These are phyloP conservation scores for Thunnus maccoyii DNA, from an alignment of 2,113 vertebrate genomes.

Conservation along the genomic window DNA sequence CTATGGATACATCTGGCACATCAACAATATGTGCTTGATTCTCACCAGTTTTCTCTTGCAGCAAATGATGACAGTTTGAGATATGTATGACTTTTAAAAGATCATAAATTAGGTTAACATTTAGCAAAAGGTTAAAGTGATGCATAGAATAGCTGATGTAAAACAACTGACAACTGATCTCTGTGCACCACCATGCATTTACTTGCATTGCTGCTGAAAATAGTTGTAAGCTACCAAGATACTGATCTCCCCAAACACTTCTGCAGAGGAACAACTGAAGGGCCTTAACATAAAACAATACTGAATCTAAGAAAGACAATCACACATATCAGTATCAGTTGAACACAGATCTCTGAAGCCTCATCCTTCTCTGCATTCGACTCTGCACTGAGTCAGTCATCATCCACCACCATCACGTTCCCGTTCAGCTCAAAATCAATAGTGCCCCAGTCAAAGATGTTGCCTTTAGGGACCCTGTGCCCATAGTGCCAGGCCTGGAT, in stretches of 20 bases:
- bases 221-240: neutral
- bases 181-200: neutral
- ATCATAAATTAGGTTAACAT: neutral
- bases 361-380: neutral
- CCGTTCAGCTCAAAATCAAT: constrained; percentile 84
- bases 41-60: neutral
- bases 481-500: constrained; percentile 82
- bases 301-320: constrained; percentile 17
- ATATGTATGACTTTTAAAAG: neutral
- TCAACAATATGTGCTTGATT: neutral
- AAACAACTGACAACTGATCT: neutral
- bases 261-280: neutral
- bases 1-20: constrained; percentile 50
- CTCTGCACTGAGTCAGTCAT: constrained; percentile 76
- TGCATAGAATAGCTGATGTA: neutral
- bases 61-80: neutral
- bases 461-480: constrained; percentile 79
- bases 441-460: constrained; percentile 87
- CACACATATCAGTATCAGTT: constrained; percentile 40
- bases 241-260: neutral
- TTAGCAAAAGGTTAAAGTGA: neutral
- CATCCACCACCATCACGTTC: constrained; percentile 85
- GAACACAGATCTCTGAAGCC: constrained; percentile 25
- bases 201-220: neutral
- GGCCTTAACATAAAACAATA: constrained; percentile 4